Evolutionary conservation across 2,797 vertebrate species (phyloP).

Genomic region (Coregonus ussuriensis): DNA sequence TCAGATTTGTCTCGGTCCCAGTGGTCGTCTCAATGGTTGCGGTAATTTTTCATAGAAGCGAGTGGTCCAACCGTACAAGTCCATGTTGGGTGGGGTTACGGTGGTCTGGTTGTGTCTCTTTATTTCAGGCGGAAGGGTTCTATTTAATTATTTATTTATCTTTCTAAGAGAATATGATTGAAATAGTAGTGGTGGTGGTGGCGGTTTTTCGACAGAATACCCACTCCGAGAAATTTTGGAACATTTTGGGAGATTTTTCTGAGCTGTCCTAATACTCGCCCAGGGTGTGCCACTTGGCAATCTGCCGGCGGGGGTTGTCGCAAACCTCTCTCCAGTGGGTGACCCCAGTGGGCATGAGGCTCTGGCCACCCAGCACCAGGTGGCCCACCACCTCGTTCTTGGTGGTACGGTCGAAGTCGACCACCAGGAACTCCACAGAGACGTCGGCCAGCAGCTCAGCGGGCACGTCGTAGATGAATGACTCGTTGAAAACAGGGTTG

Average conservation of each 20-base stretch:
- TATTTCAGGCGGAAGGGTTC: neutral
- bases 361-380: conserved; percentile 82
- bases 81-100: neutral
- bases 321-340: conserved; percentile 85
- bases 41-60: neutral
- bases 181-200: neutral
- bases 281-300: conserved; percentile 86
- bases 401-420: conserved; percentile 85
- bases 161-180: neutral
- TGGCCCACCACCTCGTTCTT: conserved; percentile 85
- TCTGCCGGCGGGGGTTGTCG: conserved; percentile 75
- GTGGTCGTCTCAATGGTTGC: neutral
- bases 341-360: conserved; percentile 65
- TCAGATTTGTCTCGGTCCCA: neutral
- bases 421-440: conserved; percentile 84
- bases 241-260: neutral
- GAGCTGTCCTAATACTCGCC: conserved; percentile 75
- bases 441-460: conserved; percentile 79
- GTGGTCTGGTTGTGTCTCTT: neutral
- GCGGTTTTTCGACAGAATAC: neutral
- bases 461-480: conserved; percentile 85
- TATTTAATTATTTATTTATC: conserved; percentile 34
- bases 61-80: neutral
- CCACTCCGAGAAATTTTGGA: neutral
- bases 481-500: conserved; percentile 86